Conservation (phyloP, 2,888 invertebrate species). For the Metacarcinus magister region DNA sequence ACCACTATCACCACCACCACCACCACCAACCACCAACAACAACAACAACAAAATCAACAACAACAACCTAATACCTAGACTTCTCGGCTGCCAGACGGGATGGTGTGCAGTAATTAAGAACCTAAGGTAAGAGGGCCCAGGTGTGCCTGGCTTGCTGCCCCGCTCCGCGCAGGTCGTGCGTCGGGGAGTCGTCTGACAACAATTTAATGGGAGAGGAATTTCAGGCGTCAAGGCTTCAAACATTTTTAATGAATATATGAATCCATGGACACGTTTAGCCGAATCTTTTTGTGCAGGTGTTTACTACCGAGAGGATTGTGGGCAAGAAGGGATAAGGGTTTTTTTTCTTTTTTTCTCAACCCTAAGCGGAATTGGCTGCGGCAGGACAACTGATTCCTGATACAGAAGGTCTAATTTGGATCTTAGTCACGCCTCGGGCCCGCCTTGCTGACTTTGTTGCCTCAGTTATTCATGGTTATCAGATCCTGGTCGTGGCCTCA, state of each 20-base stretch:
- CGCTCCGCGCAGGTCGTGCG: background rate
- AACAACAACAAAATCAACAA: background rate
- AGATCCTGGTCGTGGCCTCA: background rate
- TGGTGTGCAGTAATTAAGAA: slow-evolving; percentile 11
- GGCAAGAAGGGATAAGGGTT: background rate
- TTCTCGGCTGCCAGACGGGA: background rate
- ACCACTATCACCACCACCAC: background rate
- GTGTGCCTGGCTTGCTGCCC: background rate
- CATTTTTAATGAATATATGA: slow-evolving; percentile 39
- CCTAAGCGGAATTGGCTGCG: background rate
- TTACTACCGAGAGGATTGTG: background rate
- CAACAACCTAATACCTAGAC: background rate
- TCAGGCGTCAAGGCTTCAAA: background rate
- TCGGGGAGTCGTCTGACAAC: background rate
- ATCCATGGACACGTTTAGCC: background rate
- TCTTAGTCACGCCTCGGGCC: background rate
- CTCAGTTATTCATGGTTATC: background rate
- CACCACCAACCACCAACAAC: background rate
- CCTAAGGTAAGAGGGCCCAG: slow-evolving; percentile 30
- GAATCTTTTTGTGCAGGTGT: background rate
- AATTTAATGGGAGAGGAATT: slow-evolving; percentile 1
- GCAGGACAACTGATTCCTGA: background rate
- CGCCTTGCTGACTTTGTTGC: background rate
- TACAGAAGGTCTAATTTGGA: background rate
- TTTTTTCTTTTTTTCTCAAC: background rate